A percentile compares a stretch with the other conserved stretches of the same genome.
Conservation (phyloP, 2,797 vertebrate genomes). For the Oceanodroma leucorhoa region DNA sequence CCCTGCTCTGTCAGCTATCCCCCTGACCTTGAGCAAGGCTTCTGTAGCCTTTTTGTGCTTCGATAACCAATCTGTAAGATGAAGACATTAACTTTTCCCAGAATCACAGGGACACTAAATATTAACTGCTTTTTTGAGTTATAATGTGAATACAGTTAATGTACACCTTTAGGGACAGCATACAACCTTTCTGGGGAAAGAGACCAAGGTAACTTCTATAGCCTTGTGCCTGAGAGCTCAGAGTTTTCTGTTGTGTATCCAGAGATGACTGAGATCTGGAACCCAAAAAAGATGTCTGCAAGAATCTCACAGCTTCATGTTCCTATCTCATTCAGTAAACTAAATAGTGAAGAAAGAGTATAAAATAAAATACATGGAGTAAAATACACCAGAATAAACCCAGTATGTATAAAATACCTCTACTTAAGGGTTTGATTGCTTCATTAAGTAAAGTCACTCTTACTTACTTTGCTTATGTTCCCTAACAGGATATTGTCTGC, state of each 20-base stretch:
- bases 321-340: background rate
- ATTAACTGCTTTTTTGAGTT: slow-evolving; percentile 36
- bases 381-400: background rate
- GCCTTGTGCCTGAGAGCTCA: background rate
- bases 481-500: background rate
- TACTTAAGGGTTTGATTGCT: background rate
- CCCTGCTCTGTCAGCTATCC: background rate
- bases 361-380: background rate
- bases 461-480: background rate
- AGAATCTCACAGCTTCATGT: background rate
- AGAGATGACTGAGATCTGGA: background rate
- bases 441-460: background rate
- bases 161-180: background rate
- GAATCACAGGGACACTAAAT: background rate
- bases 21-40: background rate
- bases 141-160: slow-evolving; percentile 25
- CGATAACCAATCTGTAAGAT: background rate
- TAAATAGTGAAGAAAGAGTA: background rate
- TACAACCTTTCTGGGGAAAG: background rate
- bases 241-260: background rate
- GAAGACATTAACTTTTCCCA: background rate
- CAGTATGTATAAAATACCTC: background rate
- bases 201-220: background rate
- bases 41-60: background rate
- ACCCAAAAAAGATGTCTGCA: background rate